These are phyloP conservation scores for Dermochelys coriacea DNA, from an alignment of 2,797 vertebrate species.

Conservation along the genomic window DNA sequence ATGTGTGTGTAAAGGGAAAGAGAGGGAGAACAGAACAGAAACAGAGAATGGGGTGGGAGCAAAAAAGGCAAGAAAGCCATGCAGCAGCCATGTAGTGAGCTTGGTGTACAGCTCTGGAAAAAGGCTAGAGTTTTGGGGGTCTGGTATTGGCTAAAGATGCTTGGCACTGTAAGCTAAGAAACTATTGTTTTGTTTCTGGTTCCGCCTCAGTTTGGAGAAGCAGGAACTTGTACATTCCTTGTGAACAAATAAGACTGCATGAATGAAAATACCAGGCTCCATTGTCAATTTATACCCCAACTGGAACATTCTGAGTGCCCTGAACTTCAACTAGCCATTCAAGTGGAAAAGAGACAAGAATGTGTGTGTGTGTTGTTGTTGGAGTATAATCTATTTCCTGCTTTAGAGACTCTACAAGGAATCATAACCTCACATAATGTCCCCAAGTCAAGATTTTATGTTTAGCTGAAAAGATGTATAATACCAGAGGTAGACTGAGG, in stretches of 20 bases:
- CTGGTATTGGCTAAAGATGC: neutral
- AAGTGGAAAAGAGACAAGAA: neutral
- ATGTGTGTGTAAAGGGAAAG: neutral
- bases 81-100: neutral
- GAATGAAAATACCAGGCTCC: neutral
- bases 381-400: neutral
- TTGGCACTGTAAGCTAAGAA: neutral
- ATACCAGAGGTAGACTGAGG: neutral
- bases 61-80: neutral
- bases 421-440: neutral
- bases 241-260: neutral
- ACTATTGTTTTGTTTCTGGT: neutral
- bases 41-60: no score
- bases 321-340: neutral
- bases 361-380: neutral
- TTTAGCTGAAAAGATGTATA: neutral
- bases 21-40: neutral
- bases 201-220: neutral
- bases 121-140: neutral
- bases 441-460: neutral
- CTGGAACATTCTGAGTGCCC: neutral
- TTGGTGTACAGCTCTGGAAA: neutral
- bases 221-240: neutral
- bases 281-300: neutral
- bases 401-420: neutral